Evolutionary conservation across 2,113 vertebrate genomes (phyloP), one percentile per base, ranked within the genome.

Genomic region (Cichladusa arquata): DNA sequence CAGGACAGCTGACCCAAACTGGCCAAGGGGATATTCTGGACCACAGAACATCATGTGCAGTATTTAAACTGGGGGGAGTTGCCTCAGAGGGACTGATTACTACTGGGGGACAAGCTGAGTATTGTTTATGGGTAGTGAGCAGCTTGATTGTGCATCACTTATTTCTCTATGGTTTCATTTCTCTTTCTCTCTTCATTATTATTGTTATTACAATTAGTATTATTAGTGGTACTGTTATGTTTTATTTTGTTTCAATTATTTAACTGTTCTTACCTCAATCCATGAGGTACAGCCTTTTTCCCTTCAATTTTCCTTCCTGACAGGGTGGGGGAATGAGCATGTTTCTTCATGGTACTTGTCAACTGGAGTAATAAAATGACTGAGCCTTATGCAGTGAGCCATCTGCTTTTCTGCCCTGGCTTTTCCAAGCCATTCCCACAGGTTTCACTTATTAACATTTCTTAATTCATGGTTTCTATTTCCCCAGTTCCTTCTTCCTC

Each of bases 41-140:
- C 1, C 14, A 38, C 0, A 23, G 36, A 64, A 48, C 5, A 19
- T 24, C 8, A 28, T 36, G 9, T 23, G 3, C 26, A 65, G 15
- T 51, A 20, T 24, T 38, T 16, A 51, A 45, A 73, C 22, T 13
- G 6, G 7, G 16, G 45, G 9, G 6, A 53, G 9, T 15, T 58
- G 77, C 10, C 12, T 58, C 16, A 7, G 23, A 16, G 12, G 44
- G 19, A 10, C 44, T 19, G 5, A 33, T 38, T 48, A 13, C 26
- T 58, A 8, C 23, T 66, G 14, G 22, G 18, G 12, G 23, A 51
- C 22, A n/a, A n/a, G 40, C 40, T 47, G 48, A 54, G 9, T 28
- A 48, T 64, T 14, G 5, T 40, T 40, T 14, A 40, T 14, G 28
- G 7, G 19, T 44, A 12, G 23, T 29, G 18, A 38, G 36, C 23